Percentiles rank a stretch among this genome's conserved stretches.
Evolutionary conservation across 2,888 invertebrate genomes (phyloP).

Genomic region (Drosophila planitibia): DNA sequence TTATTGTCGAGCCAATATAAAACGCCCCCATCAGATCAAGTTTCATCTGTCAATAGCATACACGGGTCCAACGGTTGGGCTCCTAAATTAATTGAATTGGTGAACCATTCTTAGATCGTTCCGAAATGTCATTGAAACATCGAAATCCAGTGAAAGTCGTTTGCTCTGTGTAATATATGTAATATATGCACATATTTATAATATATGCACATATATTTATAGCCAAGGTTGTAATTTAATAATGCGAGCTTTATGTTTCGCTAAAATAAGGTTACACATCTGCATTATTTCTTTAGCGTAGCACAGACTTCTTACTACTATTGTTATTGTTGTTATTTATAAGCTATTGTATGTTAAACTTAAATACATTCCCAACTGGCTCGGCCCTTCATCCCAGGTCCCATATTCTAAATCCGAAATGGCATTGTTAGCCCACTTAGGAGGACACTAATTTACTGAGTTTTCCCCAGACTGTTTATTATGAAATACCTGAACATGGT

Average conservation of each 20-base stretch:
- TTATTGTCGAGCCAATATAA: constrained; percentile 1
- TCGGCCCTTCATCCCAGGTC: background rate
- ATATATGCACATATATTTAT: background rate
- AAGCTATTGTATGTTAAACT: background rate
- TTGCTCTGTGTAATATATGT: background rate
- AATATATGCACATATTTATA: background rate
- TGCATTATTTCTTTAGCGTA: background rate
- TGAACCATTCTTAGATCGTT: background rate
- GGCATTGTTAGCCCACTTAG: background rate
- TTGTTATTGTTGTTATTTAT: background rate
- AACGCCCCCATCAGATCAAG: background rate
- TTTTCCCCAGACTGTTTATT: background rate
- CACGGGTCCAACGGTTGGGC: background rate
- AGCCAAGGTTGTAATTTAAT: background rate
- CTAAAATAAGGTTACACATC: background rate
- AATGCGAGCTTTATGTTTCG: background rate
- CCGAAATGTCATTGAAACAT: background rate
- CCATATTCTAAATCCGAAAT: background rate
- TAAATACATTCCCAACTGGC: background rate
- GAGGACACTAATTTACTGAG: background rate
- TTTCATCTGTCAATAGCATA: background rate
- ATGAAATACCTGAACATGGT: constrained; percentile 16
- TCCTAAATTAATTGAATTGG: background rate
- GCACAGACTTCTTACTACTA: background rate
- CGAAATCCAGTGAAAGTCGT: background rate